Evolutionary conservation across 2,797 vertebrate genomes (phyloP), one percentile per base, ranked within the genome.

Genomic region (Lacerta agilis): DNA sequence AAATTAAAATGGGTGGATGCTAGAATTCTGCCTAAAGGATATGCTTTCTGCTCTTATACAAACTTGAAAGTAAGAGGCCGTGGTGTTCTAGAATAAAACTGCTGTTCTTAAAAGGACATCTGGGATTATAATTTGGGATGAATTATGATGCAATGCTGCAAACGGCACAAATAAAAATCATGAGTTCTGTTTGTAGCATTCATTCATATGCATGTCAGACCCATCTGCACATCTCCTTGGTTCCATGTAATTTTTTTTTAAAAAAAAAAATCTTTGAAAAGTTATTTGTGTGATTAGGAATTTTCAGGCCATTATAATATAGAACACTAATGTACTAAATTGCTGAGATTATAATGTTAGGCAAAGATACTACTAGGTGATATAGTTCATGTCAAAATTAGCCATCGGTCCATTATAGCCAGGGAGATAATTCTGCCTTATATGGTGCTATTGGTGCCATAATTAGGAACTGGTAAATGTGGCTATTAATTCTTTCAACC

Each of bases 181-280:
- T 41, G 58, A 41, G 25, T 66, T 41, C 36, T 66, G 11, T 41
- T 27, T 66, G 61, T 41, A 17, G 23, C 27, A 67, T 29, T 67
- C 61, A 41, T 66, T 27, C 36, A 17, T 17, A 38, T 38, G 79
- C 33, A 27, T 41, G 8, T 82, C 49, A 0, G 85, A 93, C 64
- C 43, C 64, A 82, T 83, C 78, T 93, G 90, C 87, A 93, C 93
- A 90, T 91, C 66, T 71, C 86, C 85, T 49, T 91, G 18, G 36
- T 91, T 33, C 76, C 73, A 41, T 79, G 87, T 66, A 88, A n/a
- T n/a, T n/a, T 33, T 33, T 92, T 92, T 55, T 55, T 89, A 3
- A 93, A 93, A 92, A 90, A 92, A 94, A 84, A 69, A 5, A 88
- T 66, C 71, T 72, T 86, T 55, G 33, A 75, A 85, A 89, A 94